Evolutionary conservation across 1,140 invertebrate genomes (phyloP).

Genomic region (Coboldia fuscipes): DNA sequence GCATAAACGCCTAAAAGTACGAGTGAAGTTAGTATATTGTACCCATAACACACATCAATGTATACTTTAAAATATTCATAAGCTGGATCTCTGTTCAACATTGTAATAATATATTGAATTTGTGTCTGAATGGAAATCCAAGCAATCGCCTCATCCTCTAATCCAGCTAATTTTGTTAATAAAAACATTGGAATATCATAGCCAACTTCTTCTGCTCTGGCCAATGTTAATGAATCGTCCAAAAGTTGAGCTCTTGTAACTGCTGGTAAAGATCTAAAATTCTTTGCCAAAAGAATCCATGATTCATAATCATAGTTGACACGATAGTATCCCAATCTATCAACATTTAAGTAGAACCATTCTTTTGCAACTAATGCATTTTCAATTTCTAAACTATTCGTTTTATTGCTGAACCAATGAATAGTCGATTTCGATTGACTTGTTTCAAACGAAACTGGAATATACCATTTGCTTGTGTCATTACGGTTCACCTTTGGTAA

Average conservation of each 20-base stretch:
- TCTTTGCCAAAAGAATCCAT: slow-evolving; percentile 36
- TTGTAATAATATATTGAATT: slow-evolving; percentile 15
- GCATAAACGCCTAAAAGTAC: slow-evolving; percentile 15
- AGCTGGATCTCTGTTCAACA: slow-evolving; percentile 17
- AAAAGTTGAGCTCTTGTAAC: slow-evolving; percentile 57
- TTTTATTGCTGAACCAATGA: slow-evolving; percentile 13
- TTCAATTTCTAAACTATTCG: slow-evolving; percentile 10
- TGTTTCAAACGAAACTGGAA: slow-evolving; percentile 33
- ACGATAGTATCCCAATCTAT: slow-evolving; percentile 36
- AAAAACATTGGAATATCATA: slow-evolving; percentile 34
- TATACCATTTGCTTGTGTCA: slow-evolving; percentile 23
- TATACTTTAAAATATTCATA: slow-evolving; percentile 19
- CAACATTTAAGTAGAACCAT: slow-evolving; percentile 15
- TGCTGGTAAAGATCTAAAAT: slow-evolving; percentile 25
- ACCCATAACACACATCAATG: slow-evolving; percentile 1
- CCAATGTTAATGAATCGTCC: slow-evolving; percentile 62
- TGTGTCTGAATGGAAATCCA: slow-evolving; percentile 15
- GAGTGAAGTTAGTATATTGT: neutral
- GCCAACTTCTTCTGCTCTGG: slow-evolving; percentile 30
- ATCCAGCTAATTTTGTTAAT: slow-evolving; percentile 12
- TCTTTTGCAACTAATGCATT: slow-evolving; percentile 10
- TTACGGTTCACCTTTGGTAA: slow-evolving; percentile 9
- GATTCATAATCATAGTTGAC: slow-evolving; percentile 51
- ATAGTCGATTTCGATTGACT: slow-evolving; percentile 10
- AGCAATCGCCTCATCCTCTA: slow-evolving; percentile 14